Evolutionary conservation across 1,140 invertebrate species (phyloP).

Genomic region (Drosophila elegans): DNA sequence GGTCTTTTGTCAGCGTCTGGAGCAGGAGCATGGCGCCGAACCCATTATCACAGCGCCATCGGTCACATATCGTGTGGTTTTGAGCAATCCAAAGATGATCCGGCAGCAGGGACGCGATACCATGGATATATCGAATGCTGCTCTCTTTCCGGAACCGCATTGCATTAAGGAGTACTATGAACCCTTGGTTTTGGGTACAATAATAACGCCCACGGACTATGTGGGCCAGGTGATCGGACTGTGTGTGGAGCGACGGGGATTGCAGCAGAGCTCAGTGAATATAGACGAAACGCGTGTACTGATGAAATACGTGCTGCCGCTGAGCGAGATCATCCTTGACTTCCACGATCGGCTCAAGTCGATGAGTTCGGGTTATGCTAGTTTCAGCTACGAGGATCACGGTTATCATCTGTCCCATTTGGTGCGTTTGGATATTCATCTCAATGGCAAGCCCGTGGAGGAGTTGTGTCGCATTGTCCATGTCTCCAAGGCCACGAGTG

Average conservation of each 20-base stretch:
- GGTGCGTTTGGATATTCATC: slow-evolving; percentile 90
- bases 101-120: slow-evolving; percentile 89
- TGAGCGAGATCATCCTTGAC: slow-evolving; percentile 97
- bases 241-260: slow-evolving; percentile 92
- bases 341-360: slow-evolving; percentile 97
- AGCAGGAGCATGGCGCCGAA: slow-evolving; percentile 96
- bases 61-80: slow-evolving; percentile 96
- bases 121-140: slow-evolving; percentile 94
- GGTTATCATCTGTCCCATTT: slow-evolving; percentile 89
- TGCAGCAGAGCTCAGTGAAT: slow-evolving; percentile 89
- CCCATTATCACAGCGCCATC: slow-evolving; percentile 96
- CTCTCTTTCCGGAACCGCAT: slow-evolving; percentile 89
- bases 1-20: slow-evolving; percentile 96
- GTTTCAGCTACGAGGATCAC: slow-evolving; percentile 98
- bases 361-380: slow-evolving; percentile 96
- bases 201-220: slow-evolving; percentile 93
- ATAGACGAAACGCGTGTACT: slow-evolving; percentile 94
- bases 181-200: slow-evolving; percentile 94
- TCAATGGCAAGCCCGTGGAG: slow-evolving; percentile 94
- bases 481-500: slow-evolving; percentile 87
- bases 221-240: slow-evolving; percentile 89
- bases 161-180: slow-evolving; percentile 92
- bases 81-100: slow-evolving; percentile 87
- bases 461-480: slow-evolving; percentile 96
- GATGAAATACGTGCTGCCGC: slow-evolving; percentile 93